Evolutionary conservation across 2,113 vertebrate species (phyloP).

Genomic region (Siphamia tubifer): DNA sequence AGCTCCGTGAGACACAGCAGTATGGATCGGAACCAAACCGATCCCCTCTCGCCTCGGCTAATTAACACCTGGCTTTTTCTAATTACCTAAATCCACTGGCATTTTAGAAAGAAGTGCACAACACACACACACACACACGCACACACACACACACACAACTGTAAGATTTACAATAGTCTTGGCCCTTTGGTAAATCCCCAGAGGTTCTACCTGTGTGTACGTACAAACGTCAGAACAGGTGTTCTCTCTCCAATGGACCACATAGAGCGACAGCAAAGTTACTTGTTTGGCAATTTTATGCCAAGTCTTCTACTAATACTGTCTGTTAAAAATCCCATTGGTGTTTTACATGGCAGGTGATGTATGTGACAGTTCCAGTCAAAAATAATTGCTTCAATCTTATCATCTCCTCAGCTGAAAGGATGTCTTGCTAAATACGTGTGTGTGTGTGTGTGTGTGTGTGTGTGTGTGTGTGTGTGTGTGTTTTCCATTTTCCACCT

Average conservation of each 20-base stretch:
- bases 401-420: neutral
- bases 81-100: conserved; percentile 57
- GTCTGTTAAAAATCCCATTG: conserved; percentile 15
- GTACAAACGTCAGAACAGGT: conserved; percentile 45
- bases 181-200: conserved; percentile 16
- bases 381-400: conserved; percentile 13
- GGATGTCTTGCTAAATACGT: neutral
- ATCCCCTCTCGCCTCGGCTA: conserved; percentile 52
- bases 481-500: neutral
- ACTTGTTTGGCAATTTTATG: conserved; percentile 7
- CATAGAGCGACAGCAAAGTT: conserved; percentile 10
- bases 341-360: conserved; percentile 4
- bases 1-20: conserved; percentile 53
- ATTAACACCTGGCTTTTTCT: conserved; percentile 71
- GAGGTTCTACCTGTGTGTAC: conserved; percentile 22
- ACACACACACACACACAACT: neutral
- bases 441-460: no score
- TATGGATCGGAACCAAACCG: conserved; percentile 63
- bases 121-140: neutral
- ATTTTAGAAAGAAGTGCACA: conserved; percentile 9
- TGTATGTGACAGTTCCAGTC: conserved; percentile 1
- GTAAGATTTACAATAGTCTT: conserved; percentile 36
- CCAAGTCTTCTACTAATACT: conserved; percentile 16
- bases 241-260: conserved; percentile 17
- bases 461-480: no score